Percentiles rank a stretch among this genome's conserved stretches.
These are phyloP conservation scores for Apolygus lucorum DNA, from an alignment of 1,140 invertebrate species.

Conservation along the genomic window DNA sequence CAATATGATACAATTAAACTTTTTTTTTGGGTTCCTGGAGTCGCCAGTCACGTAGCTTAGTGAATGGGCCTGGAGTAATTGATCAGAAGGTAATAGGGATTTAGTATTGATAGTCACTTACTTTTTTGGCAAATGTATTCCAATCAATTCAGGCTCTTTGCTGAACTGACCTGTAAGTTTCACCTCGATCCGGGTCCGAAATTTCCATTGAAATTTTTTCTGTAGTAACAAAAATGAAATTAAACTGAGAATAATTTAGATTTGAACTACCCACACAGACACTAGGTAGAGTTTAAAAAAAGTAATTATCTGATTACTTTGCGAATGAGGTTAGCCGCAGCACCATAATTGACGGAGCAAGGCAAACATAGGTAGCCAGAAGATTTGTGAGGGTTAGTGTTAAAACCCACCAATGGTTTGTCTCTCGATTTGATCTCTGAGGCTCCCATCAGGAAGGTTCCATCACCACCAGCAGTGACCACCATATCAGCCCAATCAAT, in stretches of 20 bases:
- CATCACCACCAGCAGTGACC: conserved; percentile 93
- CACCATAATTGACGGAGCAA: not conserved
- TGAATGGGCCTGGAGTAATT: too few relatives aligned
- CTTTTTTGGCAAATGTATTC: not conserved
- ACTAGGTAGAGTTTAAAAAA: too few relatives aligned
- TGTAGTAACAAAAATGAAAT: conserved; percentile 35
- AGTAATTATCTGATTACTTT: not conserved
- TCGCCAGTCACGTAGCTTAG: too few relatives aligned
- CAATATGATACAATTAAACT: conserved; percentile 14
- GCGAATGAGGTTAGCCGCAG: too few relatives aligned
- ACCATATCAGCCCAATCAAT: conserved; percentile 92
- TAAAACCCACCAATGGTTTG: conserved; percentile 92
- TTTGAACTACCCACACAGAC: too few relatives aligned
- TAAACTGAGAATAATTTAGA: not conserved
- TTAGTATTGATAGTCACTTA: too few relatives aligned
- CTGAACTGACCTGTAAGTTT: conserved; percentile 35
- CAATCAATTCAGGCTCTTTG: not conserved
- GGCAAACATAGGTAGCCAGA: conserved; percentile 76
- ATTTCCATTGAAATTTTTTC: conserved; percentile 72
- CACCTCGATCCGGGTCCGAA: conserved; percentile 77
- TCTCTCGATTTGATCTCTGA: conserved; percentile 63
- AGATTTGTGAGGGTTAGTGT: conserved; percentile 91
- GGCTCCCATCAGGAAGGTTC: conserved; percentile 91
- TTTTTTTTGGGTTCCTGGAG: conserved; percentile 3
- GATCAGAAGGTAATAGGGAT: too few relatives aligned